These are phyloP conservation scores for Megalurothrips usitatus DNA, from an alignment of 2,888 invertebrate species.

Conservation along the genomic window DNA sequence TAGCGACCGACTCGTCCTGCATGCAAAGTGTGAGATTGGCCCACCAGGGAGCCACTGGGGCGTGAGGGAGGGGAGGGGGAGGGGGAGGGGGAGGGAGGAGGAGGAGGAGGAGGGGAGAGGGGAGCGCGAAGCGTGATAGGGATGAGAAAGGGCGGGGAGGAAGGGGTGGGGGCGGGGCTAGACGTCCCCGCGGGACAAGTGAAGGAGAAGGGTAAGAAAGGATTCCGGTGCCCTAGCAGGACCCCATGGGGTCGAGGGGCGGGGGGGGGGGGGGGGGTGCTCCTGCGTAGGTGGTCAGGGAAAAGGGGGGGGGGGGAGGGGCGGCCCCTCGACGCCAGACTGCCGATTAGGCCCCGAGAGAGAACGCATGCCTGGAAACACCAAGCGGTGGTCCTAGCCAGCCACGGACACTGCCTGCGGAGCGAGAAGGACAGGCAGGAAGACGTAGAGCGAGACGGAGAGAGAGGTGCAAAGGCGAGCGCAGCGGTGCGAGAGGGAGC, in stretches of 20 bases:
- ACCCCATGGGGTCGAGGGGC: not conserved
- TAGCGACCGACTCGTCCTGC: not conserved
- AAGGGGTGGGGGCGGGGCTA: not conserved
- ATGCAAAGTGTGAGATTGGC: slow-evolving; percentile 14
- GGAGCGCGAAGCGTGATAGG: not conserved
- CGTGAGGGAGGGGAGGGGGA: slow-evolving; percentile 6
- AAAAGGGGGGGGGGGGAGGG: slow-evolving; percentile 12
- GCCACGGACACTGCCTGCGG: too few species aligned
- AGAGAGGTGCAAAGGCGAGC: slow-evolving; percentile 30
- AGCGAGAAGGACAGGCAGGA: too few species aligned
- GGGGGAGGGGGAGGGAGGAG: not conserved
- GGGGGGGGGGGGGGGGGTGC: not conserved
- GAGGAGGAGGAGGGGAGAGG: not conserved
- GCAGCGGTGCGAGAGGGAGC: not conserved
- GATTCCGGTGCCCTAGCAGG: not conserved
- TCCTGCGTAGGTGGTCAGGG: slow-evolving; percentile 38
- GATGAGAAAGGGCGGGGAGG: not conserved
- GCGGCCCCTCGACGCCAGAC: slow-evolving; percentile 37
- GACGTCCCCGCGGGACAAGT: not conserved
- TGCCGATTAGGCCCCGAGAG: slow-evolving; percentile 36
- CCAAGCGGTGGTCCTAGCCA: not conserved
- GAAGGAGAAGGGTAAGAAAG: not conserved
- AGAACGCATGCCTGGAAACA: slow-evolving; percentile 36
- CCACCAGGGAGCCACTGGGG: slow-evolving; percentile 37
- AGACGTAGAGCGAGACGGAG: slow-evolving; percentile 12